phyloP scores from a whole-genome alignment of 30 jellyfish, hydroid and myxozoan species.

The Aurelia aurita complex sp. Pacific region DNA sequence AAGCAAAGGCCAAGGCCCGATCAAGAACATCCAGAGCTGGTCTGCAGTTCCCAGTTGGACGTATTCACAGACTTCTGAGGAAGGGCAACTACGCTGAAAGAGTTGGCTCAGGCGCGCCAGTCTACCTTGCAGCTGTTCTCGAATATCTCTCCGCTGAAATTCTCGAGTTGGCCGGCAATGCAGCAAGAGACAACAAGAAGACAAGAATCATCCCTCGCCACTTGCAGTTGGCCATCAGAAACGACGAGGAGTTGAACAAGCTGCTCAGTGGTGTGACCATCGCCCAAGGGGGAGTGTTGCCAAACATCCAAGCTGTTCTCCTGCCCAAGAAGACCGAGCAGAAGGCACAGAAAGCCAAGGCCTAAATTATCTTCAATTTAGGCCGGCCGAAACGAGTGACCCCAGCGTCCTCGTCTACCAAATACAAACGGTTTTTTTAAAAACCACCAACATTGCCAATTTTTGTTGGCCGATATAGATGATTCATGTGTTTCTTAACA shows the following conservation, averaged over 20 bases:
- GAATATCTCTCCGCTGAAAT: slow-evolving; percentile 96
- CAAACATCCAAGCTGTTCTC: slow-evolving; percentile 93
- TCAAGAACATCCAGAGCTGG: slow-evolving; percentile 92
- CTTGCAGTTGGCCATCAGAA: slow-evolving; percentile 89
- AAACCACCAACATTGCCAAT: slow-evolving; percentile 32
- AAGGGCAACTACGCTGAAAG: slow-evolving; percentile 90
- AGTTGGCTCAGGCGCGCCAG: slow-evolving; percentile 96
- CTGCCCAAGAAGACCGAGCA: slow-evolving; percentile 89
- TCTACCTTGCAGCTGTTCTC: slow-evolving; percentile 92
- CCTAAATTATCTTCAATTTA: too few species aligned
- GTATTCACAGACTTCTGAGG: slow-evolving; percentile 84
- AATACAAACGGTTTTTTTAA: slow-evolving; percentile 20
- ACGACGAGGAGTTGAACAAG: slow-evolving; percentile 95
- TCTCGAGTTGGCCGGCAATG: slow-evolving; percentile 96
- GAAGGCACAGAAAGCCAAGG: slow-evolving; percentile 6
- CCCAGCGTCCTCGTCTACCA: background rate
- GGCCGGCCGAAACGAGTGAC: too few species aligned
- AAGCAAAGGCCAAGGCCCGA: slow-evolving; percentile 69
- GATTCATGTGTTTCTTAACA: too few species aligned
- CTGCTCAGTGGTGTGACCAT: slow-evolving; percentile 94
- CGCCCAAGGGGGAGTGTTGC: slow-evolving; percentile 97
- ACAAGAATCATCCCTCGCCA: slow-evolving; percentile 91
- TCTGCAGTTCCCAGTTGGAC: slow-evolving; percentile 94
- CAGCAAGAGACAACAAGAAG: slow-evolving; percentile 96
- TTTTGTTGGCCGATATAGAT: background rate